These are phyloP conservation scores for Neoniphon sammara DNA, from an alignment of 2,797 vertebrate genomes.

Conservation along the genomic window DNA sequence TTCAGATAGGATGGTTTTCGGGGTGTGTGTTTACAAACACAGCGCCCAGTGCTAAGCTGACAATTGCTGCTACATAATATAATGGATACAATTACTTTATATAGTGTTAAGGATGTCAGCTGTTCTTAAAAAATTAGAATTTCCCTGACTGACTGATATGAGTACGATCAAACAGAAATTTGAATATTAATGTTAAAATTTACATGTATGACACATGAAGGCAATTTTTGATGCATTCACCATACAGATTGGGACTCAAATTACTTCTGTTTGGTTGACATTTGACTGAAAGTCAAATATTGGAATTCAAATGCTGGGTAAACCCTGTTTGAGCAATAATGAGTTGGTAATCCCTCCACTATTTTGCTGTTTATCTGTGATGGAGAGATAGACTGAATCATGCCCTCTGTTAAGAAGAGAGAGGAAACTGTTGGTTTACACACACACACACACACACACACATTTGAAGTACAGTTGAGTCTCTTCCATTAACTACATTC, in stretches of 20 bases:
- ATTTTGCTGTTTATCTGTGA: constrained; percentile 4
- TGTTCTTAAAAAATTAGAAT: not conserved
- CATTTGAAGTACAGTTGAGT: no score
- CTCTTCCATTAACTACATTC: no score
- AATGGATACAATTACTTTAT: constrained; percentile 8
- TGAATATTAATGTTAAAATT: no score
- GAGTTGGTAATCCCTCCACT: not conserved
- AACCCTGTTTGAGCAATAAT: no score
- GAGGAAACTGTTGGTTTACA: not conserved
- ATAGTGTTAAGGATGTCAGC: constrained; percentile 3
- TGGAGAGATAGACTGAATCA: not conserved
- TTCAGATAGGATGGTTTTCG: constrained; percentile 1
- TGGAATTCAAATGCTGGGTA: not conserved
- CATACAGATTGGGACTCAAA: not conserved
- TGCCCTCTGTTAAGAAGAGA: not conserved
- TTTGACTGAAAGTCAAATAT: not conserved
- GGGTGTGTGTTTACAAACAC: not conserved
- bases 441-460: not conserved
- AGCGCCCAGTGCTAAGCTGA: not conserved
- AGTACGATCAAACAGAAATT: no score
- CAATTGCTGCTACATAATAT: constrained; percentile 23
- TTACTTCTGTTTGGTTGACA: not conserved
- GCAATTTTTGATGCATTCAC: no score
- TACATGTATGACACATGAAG: no score
- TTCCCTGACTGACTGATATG: not conserved